Conservation (phyloP, 2,113 vertebrate species). For the Hyla sarda region DNA sequence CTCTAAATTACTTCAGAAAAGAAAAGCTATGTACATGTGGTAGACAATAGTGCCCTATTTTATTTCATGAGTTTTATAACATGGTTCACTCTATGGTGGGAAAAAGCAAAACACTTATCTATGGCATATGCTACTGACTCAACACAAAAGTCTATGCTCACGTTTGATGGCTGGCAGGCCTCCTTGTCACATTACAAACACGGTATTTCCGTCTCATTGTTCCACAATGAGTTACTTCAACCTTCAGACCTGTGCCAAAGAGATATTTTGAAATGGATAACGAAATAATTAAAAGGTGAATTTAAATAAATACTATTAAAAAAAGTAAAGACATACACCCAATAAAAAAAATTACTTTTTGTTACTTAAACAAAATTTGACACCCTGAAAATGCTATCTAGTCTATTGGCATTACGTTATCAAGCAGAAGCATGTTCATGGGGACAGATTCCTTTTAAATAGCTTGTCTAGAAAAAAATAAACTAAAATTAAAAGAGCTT, state of each 20-base stretch:
- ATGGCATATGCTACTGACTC: background rate
- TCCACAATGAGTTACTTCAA: constrained; percentile 99
- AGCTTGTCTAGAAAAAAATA: no score
- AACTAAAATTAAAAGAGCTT: no score
- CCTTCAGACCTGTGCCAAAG: constrained; percentile 88
- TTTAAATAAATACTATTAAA: background rate
- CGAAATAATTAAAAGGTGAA: background rate
- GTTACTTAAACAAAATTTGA: no score
- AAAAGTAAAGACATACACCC: background rate
- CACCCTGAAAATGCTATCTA: no score
- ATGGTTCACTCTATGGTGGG: background rate
- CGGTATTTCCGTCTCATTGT: constrained; percentile 98
- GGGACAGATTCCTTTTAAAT: no score
- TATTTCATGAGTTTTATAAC: background rate
- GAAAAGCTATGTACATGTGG: background rate
- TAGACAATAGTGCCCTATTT: background rate
- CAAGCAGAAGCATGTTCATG: no score
- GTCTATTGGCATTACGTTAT: no score
- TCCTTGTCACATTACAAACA: constrained; percentile 95
- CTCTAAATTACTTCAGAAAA: background rate
- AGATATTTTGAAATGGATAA: background rate
- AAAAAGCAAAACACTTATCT: background rate
- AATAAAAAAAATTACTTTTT: no score
- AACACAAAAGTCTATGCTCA: constrained; percentile 68
- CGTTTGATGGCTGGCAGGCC: constrained; percentile 99